These are phyloP conservation scores for Ailuropoda melanoleuca DNA, from an alignment of 2,113 vertebrate genomes.

Conservation along the genomic window DNA sequence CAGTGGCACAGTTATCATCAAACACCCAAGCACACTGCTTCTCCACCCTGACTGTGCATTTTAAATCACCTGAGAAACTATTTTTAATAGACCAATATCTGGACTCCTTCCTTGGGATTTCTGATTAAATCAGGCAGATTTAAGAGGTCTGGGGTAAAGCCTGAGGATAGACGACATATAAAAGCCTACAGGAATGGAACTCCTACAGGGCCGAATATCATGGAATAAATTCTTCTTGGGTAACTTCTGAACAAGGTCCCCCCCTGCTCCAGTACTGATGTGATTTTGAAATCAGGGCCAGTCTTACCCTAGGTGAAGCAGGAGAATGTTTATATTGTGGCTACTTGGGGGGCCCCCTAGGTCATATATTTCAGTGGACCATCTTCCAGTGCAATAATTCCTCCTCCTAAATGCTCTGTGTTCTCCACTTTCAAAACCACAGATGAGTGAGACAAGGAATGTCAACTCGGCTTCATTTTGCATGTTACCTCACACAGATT, in stretches of 20 bases:
- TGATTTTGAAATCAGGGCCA: background rate
- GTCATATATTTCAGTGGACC: background rate
- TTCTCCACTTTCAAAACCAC: background rate
- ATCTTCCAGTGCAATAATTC: background rate
- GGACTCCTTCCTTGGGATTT: background rate
- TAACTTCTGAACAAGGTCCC: background rate
- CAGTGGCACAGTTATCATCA: background rate
- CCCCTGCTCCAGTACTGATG: background rate
- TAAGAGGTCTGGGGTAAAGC: background rate
- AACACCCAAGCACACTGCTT: background rate
- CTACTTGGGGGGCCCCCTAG: background rate
- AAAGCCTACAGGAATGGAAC: background rate
- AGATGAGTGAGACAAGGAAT: background rate
- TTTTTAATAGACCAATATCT: background rate
- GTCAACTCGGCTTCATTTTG: background rate
- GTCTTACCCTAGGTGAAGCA: background rate
- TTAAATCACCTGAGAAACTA: background rate
- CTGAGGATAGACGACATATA: background rate
- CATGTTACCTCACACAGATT: background rate
- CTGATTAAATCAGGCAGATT: background rate
- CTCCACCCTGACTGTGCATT: background rate
- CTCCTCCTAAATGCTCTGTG: background rate
- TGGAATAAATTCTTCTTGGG: background rate
- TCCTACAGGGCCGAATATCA: background rate
- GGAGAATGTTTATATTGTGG: background rate